phyloP scores from a whole-genome alignment of 2,113 vertebrate species.

The Dicaeum eximium region DNA sequence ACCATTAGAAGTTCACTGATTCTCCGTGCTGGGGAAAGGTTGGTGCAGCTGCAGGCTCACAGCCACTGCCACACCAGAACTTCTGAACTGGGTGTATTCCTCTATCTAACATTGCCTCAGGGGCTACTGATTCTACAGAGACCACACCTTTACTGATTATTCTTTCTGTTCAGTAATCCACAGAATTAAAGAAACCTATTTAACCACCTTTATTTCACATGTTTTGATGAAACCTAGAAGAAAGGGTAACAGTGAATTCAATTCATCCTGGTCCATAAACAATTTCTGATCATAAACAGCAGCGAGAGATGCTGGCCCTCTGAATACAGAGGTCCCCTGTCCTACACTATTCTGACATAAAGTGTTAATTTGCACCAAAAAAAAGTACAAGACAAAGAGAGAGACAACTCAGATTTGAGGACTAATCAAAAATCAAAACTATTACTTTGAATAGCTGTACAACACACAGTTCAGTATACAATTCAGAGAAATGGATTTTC shows the following conservation, averaged over 20 bases:
- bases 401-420: not conserved
- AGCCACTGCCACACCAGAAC: not conserved
- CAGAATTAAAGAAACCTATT: not conserved
- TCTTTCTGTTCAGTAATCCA: not conserved
- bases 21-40: not conserved
- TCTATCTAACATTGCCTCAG: not conserved
- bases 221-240: not conserved
- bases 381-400: not conserved
- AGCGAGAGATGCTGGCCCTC: not conserved
- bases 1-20: not conserved
- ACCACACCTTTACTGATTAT: not conserved
- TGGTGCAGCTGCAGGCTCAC: not conserved
- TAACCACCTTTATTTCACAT: not conserved
- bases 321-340: accelerated
- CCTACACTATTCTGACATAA: not conserved
- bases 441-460: not conserved
- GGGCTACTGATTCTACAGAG: not conserved
- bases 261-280: not conserved
- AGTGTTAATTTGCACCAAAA: not conserved
- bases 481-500: not conserved
- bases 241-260: not conserved
- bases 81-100: not conserved
- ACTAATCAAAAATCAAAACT: not conserved
- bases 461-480: not conserved
- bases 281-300: not conserved